Evolutionary conservation across 2,113 vertebrate species (phyloP).

Genomic region (Uria aalge): DNA sequence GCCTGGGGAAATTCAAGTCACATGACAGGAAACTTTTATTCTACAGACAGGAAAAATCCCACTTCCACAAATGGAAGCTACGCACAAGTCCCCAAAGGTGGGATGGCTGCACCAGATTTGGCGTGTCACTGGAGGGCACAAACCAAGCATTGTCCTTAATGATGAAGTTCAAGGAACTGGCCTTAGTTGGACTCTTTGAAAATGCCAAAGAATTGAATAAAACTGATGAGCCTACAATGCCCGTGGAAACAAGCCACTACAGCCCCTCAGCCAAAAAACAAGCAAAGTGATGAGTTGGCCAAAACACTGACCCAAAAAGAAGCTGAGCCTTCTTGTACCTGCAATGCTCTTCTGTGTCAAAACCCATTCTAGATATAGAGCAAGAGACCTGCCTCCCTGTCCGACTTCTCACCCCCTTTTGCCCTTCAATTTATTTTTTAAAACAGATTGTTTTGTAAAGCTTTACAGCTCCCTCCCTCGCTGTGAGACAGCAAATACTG

Average conservation of each 20-base stretch:
- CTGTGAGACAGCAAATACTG: not conserved
- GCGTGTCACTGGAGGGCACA: not conserved
- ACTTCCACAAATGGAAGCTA: not conserved
- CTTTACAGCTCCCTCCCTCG: not conserved
- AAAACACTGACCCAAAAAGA: not conserved
- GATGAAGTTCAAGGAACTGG: constrained; percentile 9
- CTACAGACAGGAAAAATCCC: not conserved
- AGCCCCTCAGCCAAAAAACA: not conserved
- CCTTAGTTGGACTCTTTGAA: constrained; percentile 51
- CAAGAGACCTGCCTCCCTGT: not conserved
- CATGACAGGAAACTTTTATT: not conserved
- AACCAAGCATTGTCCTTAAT: not conserved
- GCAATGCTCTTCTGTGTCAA: not conserved
- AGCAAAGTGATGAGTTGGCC: not conserved
- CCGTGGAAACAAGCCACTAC: not conserved
- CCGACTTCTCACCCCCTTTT: not conserved
- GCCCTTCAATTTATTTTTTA: not conserved
- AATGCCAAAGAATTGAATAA: not conserved
- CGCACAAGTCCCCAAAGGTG: not conserved
- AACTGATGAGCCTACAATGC: not conserved
- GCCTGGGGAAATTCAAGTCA: not conserved
- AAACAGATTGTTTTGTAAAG: not conserved
- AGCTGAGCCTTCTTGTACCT: not conserved
- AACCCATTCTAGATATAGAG: not conserved
- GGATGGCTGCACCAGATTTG: not conserved